Conservation (phyloP, 2,113 vertebrate species). For the Gobiocypris rarus region DNA sequence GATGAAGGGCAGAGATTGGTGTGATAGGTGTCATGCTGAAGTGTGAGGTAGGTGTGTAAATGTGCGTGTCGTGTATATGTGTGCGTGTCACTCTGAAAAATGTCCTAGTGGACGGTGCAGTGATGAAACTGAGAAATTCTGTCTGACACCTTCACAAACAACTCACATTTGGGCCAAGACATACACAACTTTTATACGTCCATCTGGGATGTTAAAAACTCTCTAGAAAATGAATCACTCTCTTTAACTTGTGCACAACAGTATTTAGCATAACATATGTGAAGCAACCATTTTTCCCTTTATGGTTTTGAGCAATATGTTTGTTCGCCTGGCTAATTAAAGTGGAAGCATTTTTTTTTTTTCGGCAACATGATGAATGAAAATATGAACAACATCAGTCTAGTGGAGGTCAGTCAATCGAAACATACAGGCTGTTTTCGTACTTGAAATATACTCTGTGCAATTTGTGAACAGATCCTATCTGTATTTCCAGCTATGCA, state of each 20-base stretch:
- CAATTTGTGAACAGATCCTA: too few relatives aligned
- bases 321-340: background rate
- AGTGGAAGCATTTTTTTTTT: background rate
- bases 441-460: background rate
- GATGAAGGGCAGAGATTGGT: slow-evolving; percentile 46
- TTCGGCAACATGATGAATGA: background rate
- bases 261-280: slow-evolving; percentile 30
- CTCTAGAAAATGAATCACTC: background rate
- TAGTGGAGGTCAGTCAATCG: background rate
- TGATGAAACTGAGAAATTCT: slow-evolving; percentile 38
- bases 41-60: slow-evolving; percentile 25
- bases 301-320: slow-evolving; percentile 3
- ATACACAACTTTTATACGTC: slow-evolving; percentile 5
- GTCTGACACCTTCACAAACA: slow-evolving; percentile 39
- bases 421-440: background rate
- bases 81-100: background rate
- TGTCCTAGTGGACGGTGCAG: background rate
- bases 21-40: slow-evolving; percentile 41
- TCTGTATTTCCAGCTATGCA: too few relatives aligned
- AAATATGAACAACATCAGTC: background rate
- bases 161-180: slow-evolving; percentile 2
- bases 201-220: slow-evolving; percentile 25
- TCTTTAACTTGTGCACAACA: slow-evolving; percentile 14
- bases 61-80: background rate
- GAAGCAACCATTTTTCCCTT: background rate